phyloP scores from a whole-genome alignment of 2,888 invertebrate genomes.

The Orthonevra nobilis region DNA sequence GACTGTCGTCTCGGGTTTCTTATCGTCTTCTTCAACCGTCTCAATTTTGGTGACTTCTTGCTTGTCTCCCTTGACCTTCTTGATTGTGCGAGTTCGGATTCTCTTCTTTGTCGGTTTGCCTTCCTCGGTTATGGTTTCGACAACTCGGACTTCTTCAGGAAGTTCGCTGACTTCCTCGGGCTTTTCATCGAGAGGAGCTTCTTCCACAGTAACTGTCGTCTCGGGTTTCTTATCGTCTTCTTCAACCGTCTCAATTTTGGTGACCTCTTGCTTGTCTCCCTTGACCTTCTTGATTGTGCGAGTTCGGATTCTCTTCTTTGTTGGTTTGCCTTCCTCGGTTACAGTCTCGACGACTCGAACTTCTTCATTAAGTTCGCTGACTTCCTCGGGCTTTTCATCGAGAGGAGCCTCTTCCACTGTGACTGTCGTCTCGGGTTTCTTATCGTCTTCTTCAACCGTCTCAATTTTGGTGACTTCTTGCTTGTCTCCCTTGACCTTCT shows the following conservation, averaged over 20 bases:
- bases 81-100: slow-evolving; percentile 43
- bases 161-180: slow-evolving; percentile 9
- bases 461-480: slow-evolving; percentile 76
- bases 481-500: slow-evolving; percentile 71
- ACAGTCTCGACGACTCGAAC: slow-evolving; percentile 21
- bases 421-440: slow-evolving; percentile 73
- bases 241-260: slow-evolving; percentile 35
- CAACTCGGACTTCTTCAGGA: slow-evolving; percentile 21
- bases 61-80: slow-evolving; percentile 44
- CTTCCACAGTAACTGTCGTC: slow-evolving; percentile 31
- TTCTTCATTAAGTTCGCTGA: slow-evolving; percentile 16
- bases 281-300: slow-evolving; percentile 31
- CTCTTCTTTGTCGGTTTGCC: slow-evolving; percentile 28
- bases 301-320: slow-evolving; percentile 28
- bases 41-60: slow-evolving; percentile 54
- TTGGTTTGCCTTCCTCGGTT: slow-evolving; percentile 25
- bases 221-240: slow-evolving; percentile 27
- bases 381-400: slow-evolving; percentile 19
- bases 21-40: slow-evolving; percentile 48
- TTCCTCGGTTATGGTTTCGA: slow-evolving; percentile 20
- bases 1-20: slow-evolving; percentile 40
- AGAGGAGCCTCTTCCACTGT: slow-evolving; percentile 71
- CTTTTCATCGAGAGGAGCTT: slow-evolving; percentile 17
- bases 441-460: slow-evolving; percentile 76
- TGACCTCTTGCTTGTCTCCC: slow-evolving; percentile 31